Base-by-base conservation (phyloP, 2,888 invertebrate species). In the Brachyopa scutellaris region DNA sequence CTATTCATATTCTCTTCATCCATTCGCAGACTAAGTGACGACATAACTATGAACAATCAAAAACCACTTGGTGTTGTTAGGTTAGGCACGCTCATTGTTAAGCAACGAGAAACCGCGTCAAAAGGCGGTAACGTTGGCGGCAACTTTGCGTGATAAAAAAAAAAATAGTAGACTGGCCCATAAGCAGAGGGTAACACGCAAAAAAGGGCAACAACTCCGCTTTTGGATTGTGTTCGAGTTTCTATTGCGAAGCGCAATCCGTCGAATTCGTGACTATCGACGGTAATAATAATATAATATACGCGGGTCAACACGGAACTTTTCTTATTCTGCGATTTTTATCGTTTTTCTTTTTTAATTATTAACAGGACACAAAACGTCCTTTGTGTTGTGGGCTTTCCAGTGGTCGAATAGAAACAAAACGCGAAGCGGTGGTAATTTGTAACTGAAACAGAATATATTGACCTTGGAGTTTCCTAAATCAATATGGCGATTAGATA, bases 381-480 rank as follows among this genome's bases (percentile, higher is more conserved):
- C 17, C 49, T 40, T 40, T 49, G 40, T 59, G 26, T 2, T 21
- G 4, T 31, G 1, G 6, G 40, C 33, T n/a, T 23, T 23, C 0
- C 2, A 33, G 15, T 8, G 7, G 26, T 13, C 45, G 23, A 55
- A 33, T 26, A 55, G 23, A 53, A 57, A 45, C 55, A 66, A 45
- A 31, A 19, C 36, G 26, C 55, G 36, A n/a, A n/a, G n/a, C n/a
- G n/a, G 8, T 26, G 23, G 19, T 11, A 64, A 38, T 64, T 29
- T 19, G 29, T 51, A 49, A 49, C 51, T 64, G 23, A 53, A 66
- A 42, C 11, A 19, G 29, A 51, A 21, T 8, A 17, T 15, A 9
- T 21, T 77, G 72, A 57, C 77, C 70, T 77, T 77, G 72, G 47
- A 77, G 72, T 33, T 64, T 21, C 42, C 21, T 15, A 57, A 77